Evolutionary conservation across 2,113 vertebrate species (phyloP), one percentile per base, ranked within the genome.

Genomic region (Pterocles burchelli): DNA sequence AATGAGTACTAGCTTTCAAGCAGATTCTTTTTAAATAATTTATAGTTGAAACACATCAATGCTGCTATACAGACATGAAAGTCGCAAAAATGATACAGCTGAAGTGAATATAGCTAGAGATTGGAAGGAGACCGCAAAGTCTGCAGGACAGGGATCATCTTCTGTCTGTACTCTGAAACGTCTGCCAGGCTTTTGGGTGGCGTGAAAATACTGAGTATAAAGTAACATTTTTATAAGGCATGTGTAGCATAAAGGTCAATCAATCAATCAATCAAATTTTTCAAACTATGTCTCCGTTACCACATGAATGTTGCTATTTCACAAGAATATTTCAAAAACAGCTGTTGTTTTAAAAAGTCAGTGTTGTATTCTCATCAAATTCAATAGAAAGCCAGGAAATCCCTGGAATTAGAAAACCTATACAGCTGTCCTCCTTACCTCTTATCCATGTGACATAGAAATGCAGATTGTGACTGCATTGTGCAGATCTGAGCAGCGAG

Each of bases 311-410:
- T 59, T 86, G 38, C 55, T 86, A 48, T 90, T 90, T 62, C 85
- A 57, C 48, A 17, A 36, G 36, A 79, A 48, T 81, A 81, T 90
- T 90, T 90, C 12, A 71, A 96, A 93, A 94, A 49, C 85, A 87
- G 85, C 84, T 86, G 79, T 75, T 89, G 72, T 84, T 94, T 78
- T 48, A 8, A 88, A 59, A 91, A 78, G 76, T 55, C 52, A 49
- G 55, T 49, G 73, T 61, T 88, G 79, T 71, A 84, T 57, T 94
- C 91, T 86, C 81, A 88, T 68, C 73, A 68, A 90, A 89, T 86
- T 89, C 93, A 94, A 71, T 72, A 84, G 96, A 94, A 90, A 90
- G 51, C 41, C 85, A 93, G 84, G 66, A 97, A 95, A 96, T 92
- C 95, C 88, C 36, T 88, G 33, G 83, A 86, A 95, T 92, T 87